Base-by-base conservation (phyloP, 2,113 vertebrate genomes). In the Sialia sialis region DNA sequence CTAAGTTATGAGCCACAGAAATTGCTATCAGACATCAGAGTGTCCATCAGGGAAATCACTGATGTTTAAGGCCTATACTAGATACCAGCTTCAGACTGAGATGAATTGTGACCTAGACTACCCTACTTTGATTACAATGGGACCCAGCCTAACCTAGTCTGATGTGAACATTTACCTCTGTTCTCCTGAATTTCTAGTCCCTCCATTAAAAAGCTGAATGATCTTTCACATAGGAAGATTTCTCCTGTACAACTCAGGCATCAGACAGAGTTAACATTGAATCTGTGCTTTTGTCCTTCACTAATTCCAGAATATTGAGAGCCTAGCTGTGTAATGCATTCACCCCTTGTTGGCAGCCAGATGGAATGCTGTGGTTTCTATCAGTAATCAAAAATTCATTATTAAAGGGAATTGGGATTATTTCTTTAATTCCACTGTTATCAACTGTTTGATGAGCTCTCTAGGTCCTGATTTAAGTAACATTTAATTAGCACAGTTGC, bases 381-480 rank as follows among this genome's bases (percentile, higher is more conserved):
- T 56, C 76, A 79, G 83, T 82, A 94, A 91, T 66, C 86, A 94
- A 91, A 93, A 94, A 79, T 74, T 51, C 76, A 90, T 85, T 96
- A 88, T 92, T 84, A 79, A 90, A 84, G 62, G 41, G 52, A 87
- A 90, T 16, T 59, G 36, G 52, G 77, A 82, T 84, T 76, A 89
- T 92, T 94, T 91, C 39, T 36, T 77, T 91, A 90, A 82, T 88
- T 86, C 84, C 36, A 46, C 38, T 78, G 39, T 43, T 95, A 82
- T 73, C 80, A 95, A 69, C 64, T 74, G 48, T 36, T 91, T 88
- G 48, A 84, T 80, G 75, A 93, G 73, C 67, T 74, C 54, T 68
- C 60, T 60, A 70, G 36, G 21, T 91, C 39, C 60, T 85, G 92
- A 83, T 88, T 91, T 95, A 93, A 91, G 70, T 43, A 87, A 36